Evolutionary conservation across 2,888 invertebrate species (phyloP), one percentile per base, ranked within the genome.

Genomic region (Polia nebulosa): DNA sequence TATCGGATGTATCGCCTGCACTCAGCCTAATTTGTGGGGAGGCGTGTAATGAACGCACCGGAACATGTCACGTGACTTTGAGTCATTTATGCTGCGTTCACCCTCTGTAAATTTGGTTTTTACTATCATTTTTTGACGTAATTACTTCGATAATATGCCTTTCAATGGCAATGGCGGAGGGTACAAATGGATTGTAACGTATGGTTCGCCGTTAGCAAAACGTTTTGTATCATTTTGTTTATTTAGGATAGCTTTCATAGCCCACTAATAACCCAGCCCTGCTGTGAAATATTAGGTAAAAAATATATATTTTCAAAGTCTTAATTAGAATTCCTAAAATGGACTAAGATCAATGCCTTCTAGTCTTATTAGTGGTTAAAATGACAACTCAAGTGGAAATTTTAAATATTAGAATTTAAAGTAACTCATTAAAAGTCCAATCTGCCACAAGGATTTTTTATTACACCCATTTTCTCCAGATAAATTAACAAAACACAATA

Each of bases 1-100:
- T 85, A 81, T 76, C 76, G 60, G 78, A 83, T 78, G 76, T 85
- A 80, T 83, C 67, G 74, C 77, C 69, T 87, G 90, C 92, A 91
- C 91, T 91, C 85, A 85, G 86, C 76, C 84, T 90, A 93, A 91
- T 91, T 90, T 87, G 88, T 84, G 86, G 89, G 89, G 88, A 79
- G 78, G 78, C 78, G 81, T 80, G 78, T 83, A 84, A 84, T 78
- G 78, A 79, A 80, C 71, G 72, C 74, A 79, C 80, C 78, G 86
- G 81, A 75, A 81, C 82, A 79, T 80, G 80, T 87, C 84, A 88
- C 88, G 89, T 89, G 89, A 88, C 88, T 83, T 76, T 80, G 72
- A 83, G 80, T 85, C 88, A 86, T 89, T 87, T 84, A 74, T 77
- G 73, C 70, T 59, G n/a, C 74, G 66, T 71, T 60, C 72, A 82